phyloP scores from a whole-genome alignment of 23 tunicate genomes.

The Trididemnum miniatum region DNA sequence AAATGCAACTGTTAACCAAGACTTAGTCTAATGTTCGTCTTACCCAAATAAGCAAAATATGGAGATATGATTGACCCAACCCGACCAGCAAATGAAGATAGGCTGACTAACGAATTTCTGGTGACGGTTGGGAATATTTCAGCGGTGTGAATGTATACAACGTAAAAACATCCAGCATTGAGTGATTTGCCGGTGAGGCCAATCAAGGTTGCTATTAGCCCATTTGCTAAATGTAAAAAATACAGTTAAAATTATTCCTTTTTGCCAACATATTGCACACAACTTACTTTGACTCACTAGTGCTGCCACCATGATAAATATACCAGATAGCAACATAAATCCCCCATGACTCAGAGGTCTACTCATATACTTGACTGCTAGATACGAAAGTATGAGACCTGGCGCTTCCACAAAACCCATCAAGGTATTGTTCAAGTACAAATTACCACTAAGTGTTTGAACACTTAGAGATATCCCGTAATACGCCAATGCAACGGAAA shows the following conservation, averaged over 20 bases:
- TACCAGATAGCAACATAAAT: constrained; percentile 34
- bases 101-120: constrained; percentile 11
- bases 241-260: too few species aligned
- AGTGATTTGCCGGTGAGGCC: constrained; percentile 24
- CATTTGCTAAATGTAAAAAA: constrained; percentile 12
- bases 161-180: constrained; percentile 35
- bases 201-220: neutral
- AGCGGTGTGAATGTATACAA: constrained; percentile 46
- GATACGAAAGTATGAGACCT: constrained; percentile 11
- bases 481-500: constrained; percentile 23
- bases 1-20: too few species aligned
- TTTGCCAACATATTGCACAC: neutral
- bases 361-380: constrained; percentile 25
- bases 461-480: constrained; percentile 39
- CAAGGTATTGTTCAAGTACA: constrained; percentile 18
- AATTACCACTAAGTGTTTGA: constrained; percentile 26
- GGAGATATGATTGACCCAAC: constrained; percentile 34
- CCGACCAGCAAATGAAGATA: constrained; percentile 31
- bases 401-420: constrained; percentile 30
- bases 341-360: constrained; percentile 32
- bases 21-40: too few species aligned
- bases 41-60: constrained; percentile 37
- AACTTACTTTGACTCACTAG: constrained; percentile 27
- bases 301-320: constrained; percentile 25
- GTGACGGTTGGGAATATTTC: constrained; percentile 34